Conservation (phyloP, 2,888 invertebrate species). For the Mystacides longicornis region DNA sequence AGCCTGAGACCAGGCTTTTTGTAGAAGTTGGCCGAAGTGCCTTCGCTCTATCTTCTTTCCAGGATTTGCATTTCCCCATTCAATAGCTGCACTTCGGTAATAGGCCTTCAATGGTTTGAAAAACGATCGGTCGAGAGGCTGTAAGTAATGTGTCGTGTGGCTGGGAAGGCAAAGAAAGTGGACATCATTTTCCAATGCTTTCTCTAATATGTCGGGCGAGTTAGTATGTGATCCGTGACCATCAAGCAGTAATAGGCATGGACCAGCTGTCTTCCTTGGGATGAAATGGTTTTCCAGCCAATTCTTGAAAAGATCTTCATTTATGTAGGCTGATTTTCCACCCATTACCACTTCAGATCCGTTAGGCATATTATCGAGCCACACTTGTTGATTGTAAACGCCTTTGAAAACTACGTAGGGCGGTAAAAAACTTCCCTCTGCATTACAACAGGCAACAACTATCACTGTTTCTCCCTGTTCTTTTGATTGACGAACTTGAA, state of each 20-base stretch:
- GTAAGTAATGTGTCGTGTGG: background rate
- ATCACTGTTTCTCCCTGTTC: constrained; percentile 31
- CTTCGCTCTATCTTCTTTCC: background rate
- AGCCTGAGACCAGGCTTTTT: background rate
- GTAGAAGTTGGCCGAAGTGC: background rate
- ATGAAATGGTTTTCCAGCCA: constrained; percentile 28
- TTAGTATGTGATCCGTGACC: constrained; percentile 28
- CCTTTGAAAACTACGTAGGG: constrained; percentile 29
- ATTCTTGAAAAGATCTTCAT: constrained; percentile 24
- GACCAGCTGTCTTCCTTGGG: constrained; percentile 27
- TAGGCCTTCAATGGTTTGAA: background rate
- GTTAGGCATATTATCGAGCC: constrained; percentile 25
- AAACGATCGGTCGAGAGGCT: background rate
- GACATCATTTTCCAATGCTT: constrained; percentile 17
- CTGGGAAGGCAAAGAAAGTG: background rate
- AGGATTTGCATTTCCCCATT: background rate
- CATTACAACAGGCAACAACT: constrained; percentile 30
- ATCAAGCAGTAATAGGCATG: constrained; percentile 28
- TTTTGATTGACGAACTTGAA: constrained; percentile 29
- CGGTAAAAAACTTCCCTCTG: constrained; percentile 28
- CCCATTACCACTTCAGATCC: constrained; percentile 23
- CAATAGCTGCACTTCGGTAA: background rate
- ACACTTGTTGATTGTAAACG: constrained; percentile 27
- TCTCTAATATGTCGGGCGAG: constrained; percentile 26
- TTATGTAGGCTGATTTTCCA: constrained; percentile 28